Evolutionary conservation across 1,140 invertebrate species (phyloP).

Genomic region (Brachionus rubens): DNA sequence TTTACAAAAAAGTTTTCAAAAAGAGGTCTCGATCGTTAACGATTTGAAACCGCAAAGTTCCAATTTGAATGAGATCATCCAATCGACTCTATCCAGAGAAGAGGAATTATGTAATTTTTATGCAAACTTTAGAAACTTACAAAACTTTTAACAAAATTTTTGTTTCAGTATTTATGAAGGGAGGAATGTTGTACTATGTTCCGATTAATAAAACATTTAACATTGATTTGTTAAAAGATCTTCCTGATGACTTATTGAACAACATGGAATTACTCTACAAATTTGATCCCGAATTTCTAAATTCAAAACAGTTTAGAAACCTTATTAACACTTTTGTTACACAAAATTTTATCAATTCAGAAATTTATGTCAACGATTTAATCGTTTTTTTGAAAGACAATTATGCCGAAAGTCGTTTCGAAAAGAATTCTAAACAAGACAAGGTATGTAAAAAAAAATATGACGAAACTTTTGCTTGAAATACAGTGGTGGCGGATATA

Average conservation of each 20-base stretch:
- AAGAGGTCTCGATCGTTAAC: conserved; percentile 45
- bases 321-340: neutral
- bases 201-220: neutral
- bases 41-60: conserved; percentile 34
- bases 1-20: conserved; percentile 9
- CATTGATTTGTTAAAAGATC: neutral
- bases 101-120: conserved; percentile 28
- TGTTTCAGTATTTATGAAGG: conserved; percentile 37
- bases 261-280: neutral
- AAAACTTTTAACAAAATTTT: neutral
- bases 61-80: conserved; percentile 30
- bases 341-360: conserved; percentile 16
- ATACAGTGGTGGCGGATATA: too few relatives aligned
- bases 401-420: conserved; percentile 31
- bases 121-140: neutral
- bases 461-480: too few relatives aligned
- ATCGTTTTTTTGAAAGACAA: conserved; percentile 41
- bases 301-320: conserved; percentile 17
- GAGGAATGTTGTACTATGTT: conserved; percentile 3
- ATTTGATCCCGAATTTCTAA: conserved; percentile 29
- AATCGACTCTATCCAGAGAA: conserved; percentile 13
- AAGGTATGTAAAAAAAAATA: conserved; percentile 3
- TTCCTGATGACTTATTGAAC: neutral
- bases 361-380: conserved; percentile 30
- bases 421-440: conserved; percentile 28